These are phyloP conservation scores for Eupithecia dodoneata DNA, from an alignment of 2,888 invertebrate genomes.

Conservation along the genomic window DNA sequence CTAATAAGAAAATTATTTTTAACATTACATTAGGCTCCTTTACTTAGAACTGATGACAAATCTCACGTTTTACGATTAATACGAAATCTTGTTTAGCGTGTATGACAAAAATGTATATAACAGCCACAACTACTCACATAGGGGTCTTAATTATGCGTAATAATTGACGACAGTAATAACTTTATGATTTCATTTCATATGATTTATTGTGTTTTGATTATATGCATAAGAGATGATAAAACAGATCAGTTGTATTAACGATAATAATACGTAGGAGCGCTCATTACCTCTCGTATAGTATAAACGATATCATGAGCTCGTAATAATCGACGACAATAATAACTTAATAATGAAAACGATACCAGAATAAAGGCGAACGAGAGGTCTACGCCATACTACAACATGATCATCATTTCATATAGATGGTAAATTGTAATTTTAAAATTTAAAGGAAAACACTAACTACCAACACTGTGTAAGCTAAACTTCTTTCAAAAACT, in stretches of 20 bases:
- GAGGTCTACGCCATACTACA: not conserved
- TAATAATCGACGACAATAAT: no score
- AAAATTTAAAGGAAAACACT: not conserved
- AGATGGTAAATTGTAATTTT: not conserved
- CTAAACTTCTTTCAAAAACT: not conserved
- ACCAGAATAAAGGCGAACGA: not conserved
- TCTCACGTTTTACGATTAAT: no score
- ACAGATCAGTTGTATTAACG: no score
- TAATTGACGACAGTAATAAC: not conserved
- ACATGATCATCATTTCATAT: no score
- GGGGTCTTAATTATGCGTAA: not conserved
- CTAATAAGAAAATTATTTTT: slow-evolving; percentile 10
- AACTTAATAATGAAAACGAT: not conserved
- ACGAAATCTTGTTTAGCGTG: slow-evolving; percentile 1
- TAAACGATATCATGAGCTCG: no score
- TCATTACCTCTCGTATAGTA: no score
- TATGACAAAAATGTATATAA: not conserved
- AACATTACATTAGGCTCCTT: slow-evolving; percentile 5
- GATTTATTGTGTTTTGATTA: not conserved
- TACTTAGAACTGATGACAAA: not conserved
- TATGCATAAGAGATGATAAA: not conserved
- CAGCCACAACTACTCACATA: not conserved
- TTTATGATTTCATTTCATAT: not conserved
- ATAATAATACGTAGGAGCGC: no score
- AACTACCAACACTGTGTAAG: not conserved